These are phyloP conservation scores for Rhizoglyphus robini DNA, from an alignment of 1,140 invertebrate genomes.

Conservation along the genomic window DNA sequence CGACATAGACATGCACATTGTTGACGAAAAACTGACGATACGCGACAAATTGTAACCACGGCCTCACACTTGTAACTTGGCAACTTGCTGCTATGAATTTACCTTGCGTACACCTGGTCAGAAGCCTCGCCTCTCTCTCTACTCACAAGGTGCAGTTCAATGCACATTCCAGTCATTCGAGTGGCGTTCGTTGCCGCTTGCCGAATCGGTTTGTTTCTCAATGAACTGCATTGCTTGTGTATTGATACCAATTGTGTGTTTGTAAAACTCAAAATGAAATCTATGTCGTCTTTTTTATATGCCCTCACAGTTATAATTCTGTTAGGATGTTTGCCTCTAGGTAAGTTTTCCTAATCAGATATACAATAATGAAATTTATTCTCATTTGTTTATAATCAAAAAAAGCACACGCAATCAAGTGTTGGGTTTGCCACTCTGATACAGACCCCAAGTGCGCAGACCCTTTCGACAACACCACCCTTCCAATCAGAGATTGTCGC, in stretches of 20 bases:
- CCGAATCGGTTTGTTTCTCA: not conserved
- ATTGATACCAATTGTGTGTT: too few species aligned
- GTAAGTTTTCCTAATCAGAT: too few species aligned
- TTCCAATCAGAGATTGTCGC: constrained; percentile 66
- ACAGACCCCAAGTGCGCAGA: constrained; percentile 77
- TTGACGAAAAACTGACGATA: too few species aligned
- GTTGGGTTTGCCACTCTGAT: constrained; percentile 77
- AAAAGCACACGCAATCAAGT: constrained; percentile 55
- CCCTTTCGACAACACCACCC: constrained; percentile 77
- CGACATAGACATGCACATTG: too few species aligned
- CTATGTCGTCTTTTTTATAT: not conserved
- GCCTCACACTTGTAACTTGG: too few species aligned
- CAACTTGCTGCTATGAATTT: constrained; percentile 7
- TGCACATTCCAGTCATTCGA: not conserved
- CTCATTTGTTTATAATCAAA: too few species aligned
- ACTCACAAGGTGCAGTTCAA: not conserved
- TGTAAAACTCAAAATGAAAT: not conserved
- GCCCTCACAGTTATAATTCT: not conserved
- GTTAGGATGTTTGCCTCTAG: too few species aligned
- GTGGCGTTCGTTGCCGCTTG: not conserved
- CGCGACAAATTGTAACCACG: too few species aligned
- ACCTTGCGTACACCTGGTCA: not conserved
- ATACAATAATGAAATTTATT: too few species aligned
- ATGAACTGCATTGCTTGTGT: too few species aligned
- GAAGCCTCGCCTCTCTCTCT: not conserved